Evolutionary conservation across 2,888 invertebrate species (phyloP).

Genomic region (Cerastis leucographa): DNA sequence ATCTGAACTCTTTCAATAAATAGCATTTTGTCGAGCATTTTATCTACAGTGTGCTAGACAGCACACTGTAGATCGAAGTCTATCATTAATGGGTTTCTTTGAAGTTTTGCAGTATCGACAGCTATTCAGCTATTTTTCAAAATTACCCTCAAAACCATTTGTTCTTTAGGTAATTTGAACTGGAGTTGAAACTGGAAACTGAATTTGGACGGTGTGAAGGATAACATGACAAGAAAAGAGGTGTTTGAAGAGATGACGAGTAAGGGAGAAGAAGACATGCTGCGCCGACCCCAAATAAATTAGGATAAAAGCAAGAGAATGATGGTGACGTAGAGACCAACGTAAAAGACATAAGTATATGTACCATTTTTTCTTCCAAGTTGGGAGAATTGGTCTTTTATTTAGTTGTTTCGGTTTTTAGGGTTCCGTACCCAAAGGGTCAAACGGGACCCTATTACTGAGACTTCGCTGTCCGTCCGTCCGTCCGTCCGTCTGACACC

Average conservation of each 20-base stretch:
- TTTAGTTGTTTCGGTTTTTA: background rate
- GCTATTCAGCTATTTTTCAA: background rate
- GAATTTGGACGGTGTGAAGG: background rate
- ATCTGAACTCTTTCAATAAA: background rate
- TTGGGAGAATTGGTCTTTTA: background rate
- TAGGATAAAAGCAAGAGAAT: background rate
- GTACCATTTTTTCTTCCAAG: background rate
- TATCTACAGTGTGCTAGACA: too few relatives aligned
- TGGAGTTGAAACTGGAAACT: too few relatives aligned
- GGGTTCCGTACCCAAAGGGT: too few relatives aligned
- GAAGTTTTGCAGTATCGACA: background rate
- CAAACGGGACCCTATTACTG: too few relatives aligned
- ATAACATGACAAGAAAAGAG: background rate
- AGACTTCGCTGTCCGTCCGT: too few relatives aligned
- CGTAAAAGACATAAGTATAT: too few relatives aligned
- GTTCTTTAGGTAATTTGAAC: too few relatives aligned
- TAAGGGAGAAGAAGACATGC: background rate
- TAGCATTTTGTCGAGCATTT: background rate
- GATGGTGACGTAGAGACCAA: too few relatives aligned
- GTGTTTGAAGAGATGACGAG: background rate
- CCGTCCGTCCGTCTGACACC: too few relatives aligned
- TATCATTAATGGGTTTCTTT: background rate
- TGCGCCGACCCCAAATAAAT: background rate
- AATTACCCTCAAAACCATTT: background rate
- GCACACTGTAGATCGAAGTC: background rate